Evolutionary conservation across 2,113 vertebrate species (phyloP), one percentile per base, ranked within the genome.

Genomic region (Neomonachus schauinslandi): DNA sequence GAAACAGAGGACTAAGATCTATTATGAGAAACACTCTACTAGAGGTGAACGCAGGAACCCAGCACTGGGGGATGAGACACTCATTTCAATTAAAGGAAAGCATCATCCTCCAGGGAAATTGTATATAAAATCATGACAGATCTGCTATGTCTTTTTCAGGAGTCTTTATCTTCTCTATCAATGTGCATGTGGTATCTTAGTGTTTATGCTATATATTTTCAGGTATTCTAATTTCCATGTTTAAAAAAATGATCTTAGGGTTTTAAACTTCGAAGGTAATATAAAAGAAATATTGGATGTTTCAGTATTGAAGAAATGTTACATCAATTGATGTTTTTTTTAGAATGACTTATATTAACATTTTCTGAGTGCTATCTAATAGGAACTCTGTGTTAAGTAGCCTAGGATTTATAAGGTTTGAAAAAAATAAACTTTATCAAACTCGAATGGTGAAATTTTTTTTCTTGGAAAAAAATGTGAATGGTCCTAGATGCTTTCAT

Each of bases 191-290:
- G 71, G 36, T 42, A 86, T 84, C 88, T 92, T 86, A 86, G n/a
- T 55, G 33, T 88, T 91, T 71, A 82, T 69, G 49, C 24, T 67
- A 36, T 69, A 28, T 72, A 59, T 67, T 96, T 92, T 33, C 24
- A 91, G 33, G 24, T 74, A 67, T 88, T 91, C 42, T 97, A 77
- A 91, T 93, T 94, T 95, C 67, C 59, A 65, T 72, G 28, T 96
- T 57, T 93, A 16, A 74, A 95, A 89, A 94, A 84, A 69, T 46
- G 36, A 86, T 83, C 74, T n/a, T 84, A 76, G 33, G 39, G 72
- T 24, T 72, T 82, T 86, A 87, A 96, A 88, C 39, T 80, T 82
- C 26, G 79, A 71, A 71, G 13, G 42, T 89, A 51, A 39, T 69
- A 5, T 55, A 77, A 89, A 85, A 79, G 33, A 93, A 85, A 76